A percentile compares a stretch with the other conserved stretches of the same genome.
phyloP scores from a whole-genome alignment of 2,113 vertebrate species.

The Paramormyrops kingsleyae region DNA sequence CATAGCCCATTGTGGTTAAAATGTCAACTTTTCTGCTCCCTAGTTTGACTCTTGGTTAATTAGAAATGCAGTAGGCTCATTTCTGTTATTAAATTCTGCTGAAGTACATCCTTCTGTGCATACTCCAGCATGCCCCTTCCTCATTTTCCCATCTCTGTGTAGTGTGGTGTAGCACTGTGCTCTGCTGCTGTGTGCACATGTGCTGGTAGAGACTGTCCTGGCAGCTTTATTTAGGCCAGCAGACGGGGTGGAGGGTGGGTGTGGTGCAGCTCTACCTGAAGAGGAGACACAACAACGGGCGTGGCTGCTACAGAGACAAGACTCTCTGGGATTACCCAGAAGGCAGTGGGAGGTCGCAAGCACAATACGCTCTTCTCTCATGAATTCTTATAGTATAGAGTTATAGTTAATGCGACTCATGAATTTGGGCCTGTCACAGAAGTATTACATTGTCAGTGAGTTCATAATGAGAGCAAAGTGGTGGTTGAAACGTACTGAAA shows the following conservation, averaged over 20 bases:
- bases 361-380: background rate
- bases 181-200: background rate
- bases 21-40: background rate
- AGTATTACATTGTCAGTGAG: background rate
- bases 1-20: conserved; percentile 3
- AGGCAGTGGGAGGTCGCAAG: background rate
- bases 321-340: background rate
- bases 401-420: background rate
- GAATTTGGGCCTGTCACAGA: background rate
- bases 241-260: background rate
- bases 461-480: background rate
- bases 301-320: background rate
- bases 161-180: background rate
- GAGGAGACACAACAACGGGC: background rate
- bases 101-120: background rate
- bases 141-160: background rate
- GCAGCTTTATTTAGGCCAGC: background rate
- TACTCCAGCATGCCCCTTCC: background rate
- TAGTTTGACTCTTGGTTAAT: conserved; percentile 1
- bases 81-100: background rate
- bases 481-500: background rate
- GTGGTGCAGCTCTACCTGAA: background rate
- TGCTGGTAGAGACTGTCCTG: background rate
- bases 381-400: background rate
- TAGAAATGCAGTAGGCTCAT: background rate